Base-by-base conservation (phyloP, 2,888 invertebrate species). In the Mythimna lalbum region DNA sequence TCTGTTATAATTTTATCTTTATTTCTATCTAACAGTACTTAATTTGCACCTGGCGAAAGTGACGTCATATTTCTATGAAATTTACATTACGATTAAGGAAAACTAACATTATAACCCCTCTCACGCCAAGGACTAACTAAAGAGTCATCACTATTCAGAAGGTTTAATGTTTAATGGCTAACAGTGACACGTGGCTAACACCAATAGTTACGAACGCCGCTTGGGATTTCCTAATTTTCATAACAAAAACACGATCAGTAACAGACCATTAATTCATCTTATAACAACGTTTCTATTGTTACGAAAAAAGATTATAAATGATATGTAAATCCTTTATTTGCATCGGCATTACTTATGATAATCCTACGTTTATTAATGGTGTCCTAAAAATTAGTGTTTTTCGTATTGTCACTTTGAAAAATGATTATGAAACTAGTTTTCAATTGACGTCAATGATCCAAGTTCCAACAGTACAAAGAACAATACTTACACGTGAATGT, bases 191-290 rank as follows among this genome's bases (percentile, higher is more conserved):
- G 78, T 78, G 63, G 56, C 52, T 49, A 33, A 21, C 49, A 36
- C 33, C 21, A 68, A 65, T 65, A 49, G 36, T 53, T 1, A n/a
- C 53, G 50, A n/a, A 69, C 17, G 56, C 65, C 71, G 55, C 65
- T 66, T 65, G 79, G 71, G 72, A 81, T 72, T 81, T 66, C 59
- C 78, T 60, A 66, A 77, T 77, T 63, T 64, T 47, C 50, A 52
- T 63, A 47, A 80, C 36, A 72, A 69, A 71, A 68, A 71, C 59
- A 65, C 39, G 52, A 69, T 52, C 19, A 39, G 9, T 36, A 50
- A 64, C 68, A 47, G 27, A 71, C 17, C 67, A 80, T 70, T 68
- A 68, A 79, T 79, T 62, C 33, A 60, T 65, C 67, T 60, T 68
- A 64, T 31, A 56, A 27, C 27, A 56, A 62, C 62, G 21, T 64